Conservation (phyloP, 2,113 vertebrate species). For the Phaetusa simplex region DNA sequence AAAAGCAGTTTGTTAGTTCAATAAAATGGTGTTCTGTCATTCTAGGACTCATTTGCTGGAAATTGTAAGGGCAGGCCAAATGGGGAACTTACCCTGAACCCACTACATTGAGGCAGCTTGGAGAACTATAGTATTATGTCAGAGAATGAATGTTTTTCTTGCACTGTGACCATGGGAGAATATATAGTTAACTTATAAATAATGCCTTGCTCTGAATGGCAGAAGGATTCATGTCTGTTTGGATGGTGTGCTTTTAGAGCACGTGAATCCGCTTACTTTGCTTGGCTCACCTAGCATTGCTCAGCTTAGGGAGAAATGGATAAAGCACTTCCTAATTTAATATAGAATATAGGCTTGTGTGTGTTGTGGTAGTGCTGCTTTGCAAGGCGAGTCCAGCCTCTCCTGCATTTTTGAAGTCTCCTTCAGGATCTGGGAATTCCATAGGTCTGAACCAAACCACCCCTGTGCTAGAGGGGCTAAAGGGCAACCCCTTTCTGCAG, state of each 20-base stretch:
- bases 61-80: slow-evolving; percentile 10
- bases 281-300: neutral
- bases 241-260: neutral
- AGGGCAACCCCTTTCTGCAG: neutral
- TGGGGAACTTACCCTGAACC: neutral
- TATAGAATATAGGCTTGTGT: neutral
- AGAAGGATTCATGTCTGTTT: neutral
- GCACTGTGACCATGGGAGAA: neutral
- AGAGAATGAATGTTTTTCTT: neutral
- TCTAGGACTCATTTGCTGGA: neutral
- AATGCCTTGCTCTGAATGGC: neutral
- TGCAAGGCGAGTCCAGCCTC: neutral
- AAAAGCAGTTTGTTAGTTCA: slow-evolving; percentile 31
- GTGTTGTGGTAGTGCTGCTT: neutral
- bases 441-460: neutral
- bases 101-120: neutral
- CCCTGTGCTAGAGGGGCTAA: neutral
- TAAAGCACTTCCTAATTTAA: neutral
- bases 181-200: neutral
- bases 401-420: neutral
- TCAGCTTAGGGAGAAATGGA: neutral
- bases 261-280: neutral
- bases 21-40: slow-evolving; percentile 43
- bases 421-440: neutral
- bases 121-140: neutral